Evolutionary conservation across 2,797 vertebrate species (phyloP).

Genomic region (Chaetophractus vellerosus): DNA sequence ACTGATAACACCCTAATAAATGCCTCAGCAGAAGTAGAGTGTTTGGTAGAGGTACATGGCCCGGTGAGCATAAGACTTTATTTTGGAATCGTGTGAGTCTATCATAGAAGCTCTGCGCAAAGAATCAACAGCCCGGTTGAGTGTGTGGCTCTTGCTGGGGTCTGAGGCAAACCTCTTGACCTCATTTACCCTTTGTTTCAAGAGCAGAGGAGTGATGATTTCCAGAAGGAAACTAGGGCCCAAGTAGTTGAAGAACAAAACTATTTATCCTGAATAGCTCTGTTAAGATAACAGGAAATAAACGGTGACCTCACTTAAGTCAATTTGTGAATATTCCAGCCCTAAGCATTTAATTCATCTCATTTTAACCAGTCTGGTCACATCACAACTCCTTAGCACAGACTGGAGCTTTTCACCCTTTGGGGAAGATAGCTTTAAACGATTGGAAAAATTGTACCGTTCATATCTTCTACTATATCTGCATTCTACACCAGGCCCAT

Average conservation of each 20-base stretch:
- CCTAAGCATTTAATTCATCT: neutral
- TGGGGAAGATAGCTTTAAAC: neutral
- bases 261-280: conserved; percentile 11
- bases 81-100: neutral
- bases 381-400: neutral
- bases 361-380: neutral
- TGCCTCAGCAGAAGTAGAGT: neutral
- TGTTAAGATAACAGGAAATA: conserved; percentile 61
- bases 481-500: neutral
- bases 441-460: neutral
- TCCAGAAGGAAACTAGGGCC: conserved; percentile 49
- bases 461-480: neutral
- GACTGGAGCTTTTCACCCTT: neutral
- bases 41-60: neutral
- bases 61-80: neutral
- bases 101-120: neutral
- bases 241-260: conserved; percentile 31
- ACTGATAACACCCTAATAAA: neutral
- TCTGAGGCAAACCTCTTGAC: conserved; percentile 48
- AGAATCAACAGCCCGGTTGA: neutral
- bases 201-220: conserved; percentile 29
- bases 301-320: conserved; percentile 31
- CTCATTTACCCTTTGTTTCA: neutral
- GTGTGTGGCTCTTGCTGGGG: neutral
- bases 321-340: neutral